phyloP scores from a whole-genome alignment of 2,113 vertebrate species.

The Nerophis ophidion region DNA sequence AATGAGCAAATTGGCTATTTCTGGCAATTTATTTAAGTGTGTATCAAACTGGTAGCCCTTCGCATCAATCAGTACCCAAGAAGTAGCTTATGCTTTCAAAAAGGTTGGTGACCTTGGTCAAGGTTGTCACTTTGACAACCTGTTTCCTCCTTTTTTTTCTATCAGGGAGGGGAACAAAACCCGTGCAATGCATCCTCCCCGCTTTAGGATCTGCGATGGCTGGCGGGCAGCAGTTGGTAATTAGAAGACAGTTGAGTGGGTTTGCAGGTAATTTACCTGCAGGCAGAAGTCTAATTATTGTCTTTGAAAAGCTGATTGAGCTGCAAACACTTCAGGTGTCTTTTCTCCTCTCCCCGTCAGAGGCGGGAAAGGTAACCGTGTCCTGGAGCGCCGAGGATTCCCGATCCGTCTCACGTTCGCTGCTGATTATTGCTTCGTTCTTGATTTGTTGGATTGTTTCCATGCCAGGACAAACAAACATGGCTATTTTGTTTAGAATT shows the following conservation, averaged over 20 bases:
- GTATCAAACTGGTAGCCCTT: no score
- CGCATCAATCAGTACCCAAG: no score
- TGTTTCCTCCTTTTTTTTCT: slow-evolving; percentile 15
- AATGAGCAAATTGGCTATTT: no score
- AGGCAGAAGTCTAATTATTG: slow-evolving; percentile 80
- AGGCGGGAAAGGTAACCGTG: slow-evolving; percentile 58
- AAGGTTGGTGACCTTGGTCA: no score
- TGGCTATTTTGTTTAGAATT: background rate
- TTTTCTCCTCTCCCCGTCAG: slow-evolving; percentile 53
- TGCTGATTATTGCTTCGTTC: background rate
- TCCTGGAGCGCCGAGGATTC: slow-evolving; percentile 53
- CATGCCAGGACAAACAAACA: background rate
- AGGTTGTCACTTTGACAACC: slow-evolving; percentile 26
- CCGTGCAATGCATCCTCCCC: slow-evolving; percentile 67
- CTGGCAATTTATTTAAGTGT: no score
- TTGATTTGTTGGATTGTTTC: no score
- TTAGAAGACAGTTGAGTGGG: slow-evolving; percentile 77
- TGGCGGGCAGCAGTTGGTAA: slow-evolving; percentile 71
- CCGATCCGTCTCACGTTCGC: slow-evolving; percentile 26
- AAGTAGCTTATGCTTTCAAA: no score
- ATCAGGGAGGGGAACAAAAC: background rate
- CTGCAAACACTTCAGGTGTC: slow-evolving; percentile 77
- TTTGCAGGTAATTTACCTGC: slow-evolving; percentile 79
- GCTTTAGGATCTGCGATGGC: slow-evolving; percentile 54
- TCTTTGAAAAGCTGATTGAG: slow-evolving; percentile 79